phyloP scores from a whole-genome alignment of 2,888 invertebrate species.

The Spodoptera exigua region DNA sequence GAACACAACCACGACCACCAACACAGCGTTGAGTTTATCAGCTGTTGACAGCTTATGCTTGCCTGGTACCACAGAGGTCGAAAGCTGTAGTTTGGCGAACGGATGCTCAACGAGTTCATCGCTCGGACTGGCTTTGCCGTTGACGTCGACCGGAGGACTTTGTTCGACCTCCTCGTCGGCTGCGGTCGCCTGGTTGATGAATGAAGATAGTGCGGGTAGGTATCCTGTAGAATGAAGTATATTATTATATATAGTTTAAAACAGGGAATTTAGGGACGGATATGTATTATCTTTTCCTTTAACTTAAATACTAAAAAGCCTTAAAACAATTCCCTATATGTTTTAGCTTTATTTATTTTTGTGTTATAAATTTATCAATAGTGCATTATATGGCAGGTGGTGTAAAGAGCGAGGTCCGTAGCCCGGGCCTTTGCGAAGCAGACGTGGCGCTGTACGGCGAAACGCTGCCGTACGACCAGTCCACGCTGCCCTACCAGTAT shows the following conservation, averaged over 20 bases:
- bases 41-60: slow-evolving; percentile 73
- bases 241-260: no score
- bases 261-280: no score
- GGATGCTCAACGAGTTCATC: slow-evolving; percentile 79
- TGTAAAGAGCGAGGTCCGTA: slow-evolving; percentile 93
- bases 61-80: slow-evolving; percentile 73
- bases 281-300: no score
- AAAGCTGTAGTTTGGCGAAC: slow-evolving; percentile 80
- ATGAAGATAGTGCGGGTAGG: slow-evolving; percentile 87
- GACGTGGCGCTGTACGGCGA: slow-evolving; percentile 87
- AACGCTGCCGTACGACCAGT: slow-evolving; percentile 87
- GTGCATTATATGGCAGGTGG: slow-evolving; percentile 71
- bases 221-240: not conserved
- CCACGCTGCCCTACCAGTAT: slow-evolving; percentile 92
- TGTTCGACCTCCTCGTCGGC: slow-evolving; percentile 84
- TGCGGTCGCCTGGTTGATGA: slow-evolving; percentile 89
- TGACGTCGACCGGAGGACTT: slow-evolving; percentile 80
- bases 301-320: no score
- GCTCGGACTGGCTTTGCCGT: slow-evolving; percentile 79
- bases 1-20: slow-evolving; percentile 76
- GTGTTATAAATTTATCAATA: not conserved
- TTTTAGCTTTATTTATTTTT: slow-evolving; percentile 2
- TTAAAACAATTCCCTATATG: no score
- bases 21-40: slow-evolving; percentile 60
- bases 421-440: slow-evolving; percentile 90